phyloP scores from a whole-genome alignment of 2,797 vertebrate genomes.

The Manis javanica region DNA sequence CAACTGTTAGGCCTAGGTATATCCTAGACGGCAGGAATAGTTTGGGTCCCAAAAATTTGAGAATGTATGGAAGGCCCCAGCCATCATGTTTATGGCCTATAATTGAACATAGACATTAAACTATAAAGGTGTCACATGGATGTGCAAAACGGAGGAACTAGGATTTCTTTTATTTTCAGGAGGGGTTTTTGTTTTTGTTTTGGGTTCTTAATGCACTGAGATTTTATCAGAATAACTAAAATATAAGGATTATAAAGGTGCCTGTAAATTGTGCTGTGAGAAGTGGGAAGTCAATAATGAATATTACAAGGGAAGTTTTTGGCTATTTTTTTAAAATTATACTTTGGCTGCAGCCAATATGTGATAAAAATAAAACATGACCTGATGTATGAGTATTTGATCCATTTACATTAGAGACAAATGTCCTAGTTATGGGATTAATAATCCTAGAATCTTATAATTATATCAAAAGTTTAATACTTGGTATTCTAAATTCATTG shows the following conservation, averaged over 20 bases:
- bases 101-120: not conserved
- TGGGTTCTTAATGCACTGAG: not conserved
- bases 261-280: not conserved
- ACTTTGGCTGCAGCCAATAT: not conserved
- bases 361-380: not conserved
- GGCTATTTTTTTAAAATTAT: not conserved
- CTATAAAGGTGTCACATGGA: not conserved
- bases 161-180: not conserved
- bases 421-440: not conserved
- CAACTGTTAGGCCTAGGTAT: not conserved
- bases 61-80: not conserved
- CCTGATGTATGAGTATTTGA: not conserved
- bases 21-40: not conserved
- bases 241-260: not conserved
- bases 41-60: not conserved
- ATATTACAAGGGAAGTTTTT: not conserved
- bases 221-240: not conserved
- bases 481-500: not conserved
- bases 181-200: not conserved
- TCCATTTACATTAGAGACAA: not conserved
- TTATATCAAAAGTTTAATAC: not conserved
- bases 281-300: not conserved
- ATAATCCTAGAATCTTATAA: not conserved
- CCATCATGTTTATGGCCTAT: not conserved
- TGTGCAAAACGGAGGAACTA: not conserved